phyloP scores from a whole-genome alignment of 64 coral and sea anemone species.

The Montipora cactus region DNA sequence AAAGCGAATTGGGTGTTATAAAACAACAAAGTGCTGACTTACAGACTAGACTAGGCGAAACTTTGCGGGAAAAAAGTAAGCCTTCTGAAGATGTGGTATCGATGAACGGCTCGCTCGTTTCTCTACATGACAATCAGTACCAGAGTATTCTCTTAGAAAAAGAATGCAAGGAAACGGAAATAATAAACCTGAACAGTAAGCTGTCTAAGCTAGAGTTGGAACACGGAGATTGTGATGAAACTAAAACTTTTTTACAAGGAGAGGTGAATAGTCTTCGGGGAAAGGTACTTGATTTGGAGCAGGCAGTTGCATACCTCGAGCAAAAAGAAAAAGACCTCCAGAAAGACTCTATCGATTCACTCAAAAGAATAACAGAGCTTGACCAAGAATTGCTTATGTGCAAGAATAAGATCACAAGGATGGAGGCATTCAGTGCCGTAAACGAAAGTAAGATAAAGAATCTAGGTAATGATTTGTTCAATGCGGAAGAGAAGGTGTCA shows the following conservation, averaged over 20 bases:
- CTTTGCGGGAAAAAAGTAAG: constrained; percentile 31
- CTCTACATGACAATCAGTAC: constrained; percentile 19
- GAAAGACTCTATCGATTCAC: constrained; percentile 66
- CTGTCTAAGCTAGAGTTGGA: constrained; percentile 52
- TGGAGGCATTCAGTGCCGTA: constrained; percentile 62
- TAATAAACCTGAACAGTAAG: constrained; percentile 29
- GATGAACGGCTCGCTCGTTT: background rate
- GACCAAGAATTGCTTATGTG: constrained; percentile 77
- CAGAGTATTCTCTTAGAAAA: constrained; percentile 3
- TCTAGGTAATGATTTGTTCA: constrained; percentile 65
- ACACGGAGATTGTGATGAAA: constrained; percentile 45
- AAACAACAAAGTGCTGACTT: constrained; percentile 42
- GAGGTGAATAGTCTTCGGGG: constrained; percentile 39
- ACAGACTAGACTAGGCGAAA: constrained; percentile 17
- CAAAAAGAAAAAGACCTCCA: constrained; percentile 70
- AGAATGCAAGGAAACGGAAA: constrained; percentile 49
- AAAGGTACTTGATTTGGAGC: constrained; percentile 67
- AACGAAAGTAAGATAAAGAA: constrained; percentile 65
- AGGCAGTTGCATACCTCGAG: constrained; percentile 54
- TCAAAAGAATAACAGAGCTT: constrained; percentile 59
- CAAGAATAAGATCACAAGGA: constrained; percentile 73
- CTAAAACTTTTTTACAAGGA: constrained; percentile 57
- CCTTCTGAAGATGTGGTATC: background rate
- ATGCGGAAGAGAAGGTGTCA: constrained; percentile 66
- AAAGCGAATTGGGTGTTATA: constrained; percentile 21